A percentile compares a stretch with the other conserved stretches of the same genome.
Evolutionary conservation across 2,113 vertebrate species (phyloP).

Genomic region (Caracal caracal): DNA sequence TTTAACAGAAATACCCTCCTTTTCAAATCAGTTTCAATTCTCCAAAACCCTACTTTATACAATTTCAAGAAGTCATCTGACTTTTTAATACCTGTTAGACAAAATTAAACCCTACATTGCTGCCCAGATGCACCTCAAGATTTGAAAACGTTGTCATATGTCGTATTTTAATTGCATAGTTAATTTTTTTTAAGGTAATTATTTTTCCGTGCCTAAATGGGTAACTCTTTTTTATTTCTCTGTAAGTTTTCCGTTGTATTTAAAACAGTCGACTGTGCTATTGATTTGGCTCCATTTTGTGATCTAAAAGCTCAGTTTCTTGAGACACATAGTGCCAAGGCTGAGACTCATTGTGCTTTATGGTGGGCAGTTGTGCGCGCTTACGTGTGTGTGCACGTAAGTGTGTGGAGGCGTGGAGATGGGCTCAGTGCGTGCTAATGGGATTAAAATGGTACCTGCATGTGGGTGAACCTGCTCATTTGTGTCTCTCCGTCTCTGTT

Average conservation of each 20-base stretch:
- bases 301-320: neutral
- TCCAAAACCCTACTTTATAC: neutral
- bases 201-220: neutral
- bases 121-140: neutral
- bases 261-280: neutral
- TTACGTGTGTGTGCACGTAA: fast-evolving
- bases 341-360: neutral
- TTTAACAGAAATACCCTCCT: neutral
- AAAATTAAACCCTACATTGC: neutral
- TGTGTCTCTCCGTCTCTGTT: neutral
- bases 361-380: neutral
- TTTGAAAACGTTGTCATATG: neutral
- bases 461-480: neutral
- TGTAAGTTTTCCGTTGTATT: constrained; percentile 17
- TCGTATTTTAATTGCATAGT: neutral
- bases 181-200: constrained; percentile 5
- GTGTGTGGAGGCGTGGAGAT: neutral
- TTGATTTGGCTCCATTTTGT: neutral
- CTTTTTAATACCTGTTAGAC: neutral
- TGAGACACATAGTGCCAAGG: neutral
- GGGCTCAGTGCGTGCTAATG: neutral
- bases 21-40: neutral
- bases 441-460: neutral
- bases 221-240: constrained; percentile 21
- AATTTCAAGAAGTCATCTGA: neutral